Evolutionary conservation across 2,113 vertebrate species (phyloP).

Genomic region (Pungitius pungitius): DNA sequence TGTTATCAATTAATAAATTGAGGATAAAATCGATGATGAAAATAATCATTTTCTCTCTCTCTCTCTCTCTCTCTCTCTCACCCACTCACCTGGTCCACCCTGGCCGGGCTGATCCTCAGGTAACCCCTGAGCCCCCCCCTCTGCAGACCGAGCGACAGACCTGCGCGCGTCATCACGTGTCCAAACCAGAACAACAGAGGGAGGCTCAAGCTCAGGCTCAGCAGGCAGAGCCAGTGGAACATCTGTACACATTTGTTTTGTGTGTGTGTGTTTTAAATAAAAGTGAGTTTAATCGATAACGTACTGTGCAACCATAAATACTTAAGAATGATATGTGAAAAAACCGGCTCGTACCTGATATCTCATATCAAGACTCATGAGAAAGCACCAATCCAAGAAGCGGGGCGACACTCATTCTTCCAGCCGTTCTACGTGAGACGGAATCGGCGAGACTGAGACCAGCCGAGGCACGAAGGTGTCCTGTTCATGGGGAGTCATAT

Average conservation of each 20-base stretch:
- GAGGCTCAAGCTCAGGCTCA: constrained; percentile 64
- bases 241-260: constrained; percentile 49
- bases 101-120: constrained; percentile 54
- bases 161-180: constrained; percentile 52
- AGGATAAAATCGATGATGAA: background rate
- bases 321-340: background rate
- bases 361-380: constrained; percentile 56
- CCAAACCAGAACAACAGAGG: constrained; percentile 73
- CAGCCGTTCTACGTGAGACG: background rate
- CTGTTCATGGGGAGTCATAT: constrained; percentile 5
- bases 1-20: background rate
- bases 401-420: constrained; percentile 18
- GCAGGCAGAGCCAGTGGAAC: constrained; percentile 63
- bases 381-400: constrained; percentile 3
- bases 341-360: constrained; percentile 33
- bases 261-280: too few species aligned
- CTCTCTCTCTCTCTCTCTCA: constrained; percentile 1
- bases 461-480: background rate
- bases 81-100: constrained; percentile 58
- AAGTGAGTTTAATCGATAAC: background rate
- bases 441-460: background rate
- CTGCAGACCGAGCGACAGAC: background rate
- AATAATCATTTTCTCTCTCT: background rate
- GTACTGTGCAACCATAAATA: background rate
- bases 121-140: constrained; percentile 67